Percentiles rank a stretch among this genome's conserved stretches.
Conservation (phyloP, 2,888 invertebrate genomes). For the Anthrax anthrax region DNA sequence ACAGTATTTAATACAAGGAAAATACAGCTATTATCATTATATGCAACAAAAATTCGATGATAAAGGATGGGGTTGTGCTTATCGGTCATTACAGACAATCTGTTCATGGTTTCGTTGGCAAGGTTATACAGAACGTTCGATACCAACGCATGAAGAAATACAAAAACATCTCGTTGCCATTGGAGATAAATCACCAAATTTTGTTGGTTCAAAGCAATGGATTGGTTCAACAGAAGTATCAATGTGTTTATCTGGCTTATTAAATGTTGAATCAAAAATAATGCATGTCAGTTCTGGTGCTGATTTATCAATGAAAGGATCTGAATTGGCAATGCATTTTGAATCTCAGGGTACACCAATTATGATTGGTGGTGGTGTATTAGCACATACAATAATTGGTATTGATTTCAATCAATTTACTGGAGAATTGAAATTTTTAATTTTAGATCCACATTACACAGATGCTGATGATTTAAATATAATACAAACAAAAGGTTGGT, state of each 20-base stretch:
- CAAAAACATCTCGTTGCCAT: slow-evolving; percentile 89
- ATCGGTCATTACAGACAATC: slow-evolving; percentile 90
- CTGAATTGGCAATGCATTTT: slow-evolving; percentile 82
- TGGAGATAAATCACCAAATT: slow-evolving; percentile 77
- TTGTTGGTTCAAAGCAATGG: slow-evolving; percentile 89
- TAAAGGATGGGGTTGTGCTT: slow-evolving; percentile 99
- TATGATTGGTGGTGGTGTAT: slow-evolving; percentile 98
- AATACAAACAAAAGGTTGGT: slow-evolving; percentile 80
- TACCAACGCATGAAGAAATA: slow-evolving; percentile 75
- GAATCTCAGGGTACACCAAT: slow-evolving; percentile 85
- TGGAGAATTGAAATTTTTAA: slow-evolving; percentile 77
- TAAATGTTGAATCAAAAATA: slow-evolving; percentile 65
- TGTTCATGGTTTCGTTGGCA: slow-evolving; percentile 90
- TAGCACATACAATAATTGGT: slow-evolving; percentile 96
- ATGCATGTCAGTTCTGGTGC: slow-evolving; percentile 72
- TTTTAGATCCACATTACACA: slow-evolving; percentile 96
- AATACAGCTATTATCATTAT: slow-evolving; percentile 92
- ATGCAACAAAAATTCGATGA: slow-evolving; percentile 90
- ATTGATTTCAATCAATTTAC: slow-evolving; percentile 71
- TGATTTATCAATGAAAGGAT: slow-evolving; percentile 63
- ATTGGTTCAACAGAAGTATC: slow-evolving; percentile 97
- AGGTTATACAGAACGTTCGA: slow-evolving; percentile 59
- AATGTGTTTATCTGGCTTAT: slow-evolving; percentile 72
- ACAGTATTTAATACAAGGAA: slow-evolving; percentile 56
- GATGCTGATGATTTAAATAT: slow-evolving; percentile 67